These are phyloP conservation scores for Turdus rufiventris DNA, from an alignment of 2,113 vertebrate genomes.

Conservation along the genomic window DNA sequence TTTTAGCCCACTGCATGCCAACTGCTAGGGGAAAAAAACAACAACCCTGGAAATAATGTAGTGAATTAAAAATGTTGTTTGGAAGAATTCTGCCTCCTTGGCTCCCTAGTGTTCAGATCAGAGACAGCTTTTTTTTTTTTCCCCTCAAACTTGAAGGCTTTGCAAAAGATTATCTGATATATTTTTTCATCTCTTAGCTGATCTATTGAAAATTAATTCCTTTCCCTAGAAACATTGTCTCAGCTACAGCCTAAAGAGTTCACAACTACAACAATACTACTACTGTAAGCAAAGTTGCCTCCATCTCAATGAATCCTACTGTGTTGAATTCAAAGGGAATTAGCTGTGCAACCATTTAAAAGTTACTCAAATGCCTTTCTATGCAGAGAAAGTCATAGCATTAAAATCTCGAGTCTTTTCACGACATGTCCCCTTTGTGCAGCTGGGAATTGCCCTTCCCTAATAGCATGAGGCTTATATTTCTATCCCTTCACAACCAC, in stretches of 20 bases:
- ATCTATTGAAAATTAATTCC: not conserved
- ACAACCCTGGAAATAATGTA: not conserved
- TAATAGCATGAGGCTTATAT: slow-evolving; percentile 20
- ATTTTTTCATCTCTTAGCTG: not conserved
- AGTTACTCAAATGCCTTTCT: slow-evolving; percentile 35
- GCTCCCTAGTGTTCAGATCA: not conserved
- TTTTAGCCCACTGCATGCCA: not conserved
- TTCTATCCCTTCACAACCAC: not conserved
- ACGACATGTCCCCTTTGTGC: slow-evolving; percentile 20
- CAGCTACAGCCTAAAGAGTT: slow-evolving; percentile 12
- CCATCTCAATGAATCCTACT: not conserved
- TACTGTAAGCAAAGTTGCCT: slow-evolving; percentile 38
- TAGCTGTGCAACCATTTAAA: slow-evolving; percentile 38
- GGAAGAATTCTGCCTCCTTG: not conserved
- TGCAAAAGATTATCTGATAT: not conserved
- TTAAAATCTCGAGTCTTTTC: slow-evolving; percentile 4
- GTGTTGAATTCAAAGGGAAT: slow-evolving; percentile 17
- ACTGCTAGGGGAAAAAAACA: not conserved
- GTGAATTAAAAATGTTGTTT: not conserved
- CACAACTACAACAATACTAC: slow-evolving; percentile 7
- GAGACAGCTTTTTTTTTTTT: not conserved
- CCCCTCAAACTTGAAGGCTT: not conserved
- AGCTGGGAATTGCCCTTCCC: slow-evolving; percentile 15
- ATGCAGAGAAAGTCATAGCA: slow-evolving; percentile 11
- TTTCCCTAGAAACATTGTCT: not conserved